Evolutionary conservation across 2,113 vertebrate genomes (phyloP).

Genomic region (Polyodon spathula): DNA sequence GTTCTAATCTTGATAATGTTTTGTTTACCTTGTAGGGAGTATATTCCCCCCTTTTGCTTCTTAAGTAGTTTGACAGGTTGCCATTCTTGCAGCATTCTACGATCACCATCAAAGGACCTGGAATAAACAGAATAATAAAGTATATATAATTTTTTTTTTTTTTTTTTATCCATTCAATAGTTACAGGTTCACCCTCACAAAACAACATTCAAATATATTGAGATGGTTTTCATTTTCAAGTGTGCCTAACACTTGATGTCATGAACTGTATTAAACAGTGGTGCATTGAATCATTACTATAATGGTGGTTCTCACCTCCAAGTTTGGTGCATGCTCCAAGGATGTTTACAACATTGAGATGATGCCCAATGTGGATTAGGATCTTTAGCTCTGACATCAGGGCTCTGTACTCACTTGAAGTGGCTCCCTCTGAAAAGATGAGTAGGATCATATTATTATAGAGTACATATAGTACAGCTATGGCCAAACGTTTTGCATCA

Average conservation of each 20-base stretch:
- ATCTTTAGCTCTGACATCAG: constrained; percentile 98
- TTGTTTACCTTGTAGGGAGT: constrained; percentile 76
- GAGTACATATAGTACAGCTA: too few species aligned
- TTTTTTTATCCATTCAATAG: too few species aligned
- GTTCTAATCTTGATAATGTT: background rate
- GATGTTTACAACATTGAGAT: constrained; percentile 95
- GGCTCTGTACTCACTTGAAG: constrained; percentile 84
- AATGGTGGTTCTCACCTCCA: constrained; percentile 61
- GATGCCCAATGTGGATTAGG: constrained; percentile 95
- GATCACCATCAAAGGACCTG: constrained; percentile 97
- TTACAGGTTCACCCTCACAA: too few species aligned
- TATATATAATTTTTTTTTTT: too few species aligned
- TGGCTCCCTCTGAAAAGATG: constrained; percentile 75
- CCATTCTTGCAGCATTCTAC: constrained; percentile 95
- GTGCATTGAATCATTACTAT: too few species aligned
- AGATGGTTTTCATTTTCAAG: too few species aligned
- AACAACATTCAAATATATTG: too few species aligned
- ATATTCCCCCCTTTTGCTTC: constrained; percentile 86
- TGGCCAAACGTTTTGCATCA: too few species aligned
- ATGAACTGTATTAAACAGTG: too few species aligned
- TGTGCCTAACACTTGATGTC: too few species aligned
- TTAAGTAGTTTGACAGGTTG: constrained; percentile 88
- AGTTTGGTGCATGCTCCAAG: constrained; percentile 93
- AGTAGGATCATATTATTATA: background rate
- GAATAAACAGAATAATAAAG: background rate